These are phyloP conservation scores for Tamias sibiricus DNA, from an alignment of 2,113 vertebrate species.

Conservation along the genomic window DNA sequence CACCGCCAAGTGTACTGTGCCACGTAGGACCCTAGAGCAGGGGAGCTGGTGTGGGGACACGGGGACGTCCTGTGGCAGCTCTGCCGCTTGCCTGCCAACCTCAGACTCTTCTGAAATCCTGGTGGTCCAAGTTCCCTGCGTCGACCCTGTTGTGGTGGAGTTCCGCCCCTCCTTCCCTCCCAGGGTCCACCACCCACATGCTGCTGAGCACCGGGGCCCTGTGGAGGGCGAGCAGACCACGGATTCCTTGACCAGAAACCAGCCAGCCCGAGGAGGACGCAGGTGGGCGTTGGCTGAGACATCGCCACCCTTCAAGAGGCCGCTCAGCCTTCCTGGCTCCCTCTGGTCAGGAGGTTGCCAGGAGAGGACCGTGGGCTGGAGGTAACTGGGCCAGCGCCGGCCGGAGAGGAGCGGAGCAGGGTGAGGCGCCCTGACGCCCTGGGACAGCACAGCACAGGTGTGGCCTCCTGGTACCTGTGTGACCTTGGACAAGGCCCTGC, in stretches of 20 bases:
- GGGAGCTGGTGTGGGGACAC: accelerated
- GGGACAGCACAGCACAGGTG: no score
- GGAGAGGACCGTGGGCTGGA: no score
- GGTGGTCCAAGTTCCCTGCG: no score
- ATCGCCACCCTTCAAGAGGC: neutral
- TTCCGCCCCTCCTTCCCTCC: neutral
- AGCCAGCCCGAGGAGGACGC: neutral
- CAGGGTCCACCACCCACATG: no score
- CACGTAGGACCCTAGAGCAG: no score
- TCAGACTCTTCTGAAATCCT: neutral
- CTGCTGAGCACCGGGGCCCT: neutral
- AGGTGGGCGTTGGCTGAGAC: no score
- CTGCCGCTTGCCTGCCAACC: neutral
- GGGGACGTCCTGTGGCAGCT: neutral
- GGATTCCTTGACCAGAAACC: neutral
- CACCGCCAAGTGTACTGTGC: no score
- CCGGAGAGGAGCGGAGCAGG: neutral
- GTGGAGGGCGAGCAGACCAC: no score
- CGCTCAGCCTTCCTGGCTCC: neutral
- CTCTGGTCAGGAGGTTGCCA: neutral
- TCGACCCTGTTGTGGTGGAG: no score
- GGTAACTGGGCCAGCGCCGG: neutral
- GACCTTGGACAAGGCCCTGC: no score
- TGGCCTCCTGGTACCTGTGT: no score
- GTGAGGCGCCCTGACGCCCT: no score